phyloP scores from a whole-genome alignment of 92 coral and sea anemone genomes.

The Pocillopora grandis region DNA sequence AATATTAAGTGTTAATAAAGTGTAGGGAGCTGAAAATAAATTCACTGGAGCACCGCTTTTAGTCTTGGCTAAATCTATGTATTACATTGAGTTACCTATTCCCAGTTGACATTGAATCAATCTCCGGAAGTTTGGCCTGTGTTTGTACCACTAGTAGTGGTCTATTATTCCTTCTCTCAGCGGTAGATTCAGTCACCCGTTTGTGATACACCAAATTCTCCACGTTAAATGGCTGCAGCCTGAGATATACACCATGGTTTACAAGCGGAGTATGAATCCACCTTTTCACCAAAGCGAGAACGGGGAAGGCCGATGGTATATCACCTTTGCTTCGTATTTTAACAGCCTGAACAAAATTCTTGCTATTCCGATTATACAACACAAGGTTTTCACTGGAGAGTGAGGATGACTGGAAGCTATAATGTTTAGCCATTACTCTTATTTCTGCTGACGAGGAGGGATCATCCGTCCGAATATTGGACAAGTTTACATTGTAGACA shows the following conservation, averaged over 20 bases:
- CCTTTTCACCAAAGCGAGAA: constrained; percentile 20
- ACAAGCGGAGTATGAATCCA: constrained; percentile 19
- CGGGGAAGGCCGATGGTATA: constrained; percentile 10
- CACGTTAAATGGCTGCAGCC: neutral
- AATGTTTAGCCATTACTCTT: neutral
- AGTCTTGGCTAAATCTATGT: too few species aligned
- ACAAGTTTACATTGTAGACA: constrained; percentile 2
- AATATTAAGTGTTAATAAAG: too few species aligned
- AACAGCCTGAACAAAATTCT: neutral
- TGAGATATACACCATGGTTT: constrained; percentile 11
- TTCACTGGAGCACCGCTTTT: too few species aligned
- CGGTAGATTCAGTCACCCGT: neutral
- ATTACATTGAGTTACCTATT: too few species aligned
- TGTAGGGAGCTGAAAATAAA: too few species aligned
- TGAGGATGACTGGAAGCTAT: neutral
- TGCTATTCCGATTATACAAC: neutral
- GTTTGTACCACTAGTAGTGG: constrained; percentile 25
- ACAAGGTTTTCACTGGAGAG: neutral
- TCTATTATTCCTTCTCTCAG: neutral
- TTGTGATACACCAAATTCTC: neutral
- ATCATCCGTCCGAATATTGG: neutral
- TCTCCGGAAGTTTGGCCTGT: neutral
- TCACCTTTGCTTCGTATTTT: neutral
- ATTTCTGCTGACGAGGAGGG: constrained; percentile 14
- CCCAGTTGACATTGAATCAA: neutral